These are phyloP conservation scores for Probaryconus sp. DNA, from an alignment of 1,140 invertebrate species.

Conservation along the genomic window DNA sequence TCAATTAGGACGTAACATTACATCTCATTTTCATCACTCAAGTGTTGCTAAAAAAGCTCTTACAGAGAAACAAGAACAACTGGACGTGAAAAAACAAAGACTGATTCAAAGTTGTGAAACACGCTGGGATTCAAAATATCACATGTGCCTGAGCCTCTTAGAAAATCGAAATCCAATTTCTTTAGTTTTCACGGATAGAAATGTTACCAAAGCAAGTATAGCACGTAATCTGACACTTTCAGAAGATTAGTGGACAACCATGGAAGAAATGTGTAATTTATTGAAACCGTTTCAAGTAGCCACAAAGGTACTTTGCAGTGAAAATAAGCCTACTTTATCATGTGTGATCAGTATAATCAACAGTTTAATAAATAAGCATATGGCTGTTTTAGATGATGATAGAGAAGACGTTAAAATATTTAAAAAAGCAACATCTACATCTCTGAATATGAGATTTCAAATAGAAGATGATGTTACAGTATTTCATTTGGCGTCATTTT, in stretches of 20 bases:
- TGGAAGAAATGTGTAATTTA: conserved; percentile 8
- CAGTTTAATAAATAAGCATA: conserved; percentile 8
- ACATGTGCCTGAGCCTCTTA: conserved; percentile 14
- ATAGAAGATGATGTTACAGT: conserved; percentile 3
- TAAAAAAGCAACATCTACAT: not conserved
- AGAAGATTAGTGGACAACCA: not conserved
- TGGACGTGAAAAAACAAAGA: conserved; percentile 6
- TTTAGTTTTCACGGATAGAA: conserved; percentile 16
- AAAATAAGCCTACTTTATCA: conserved; percentile 7
- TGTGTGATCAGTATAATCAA: not conserved
- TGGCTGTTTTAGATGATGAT: conserved; percentile 1
- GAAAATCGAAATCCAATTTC: conserved; percentile 9
- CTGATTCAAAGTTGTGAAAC: conserved; percentile 19
- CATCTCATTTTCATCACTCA: conserved; percentile 17
- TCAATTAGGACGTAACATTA: conserved; percentile 6
- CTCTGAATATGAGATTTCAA: conserved; percentile 5
- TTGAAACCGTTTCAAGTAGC: conserved; percentile 18
- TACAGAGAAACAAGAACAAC: conserved; percentile 9
- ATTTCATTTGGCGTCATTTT: not conserved
- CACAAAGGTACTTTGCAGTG: conserved; percentile 8
- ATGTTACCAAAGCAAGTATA: not conserved
- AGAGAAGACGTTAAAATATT: not conserved
- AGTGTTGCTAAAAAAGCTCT: conserved; percentile 9
- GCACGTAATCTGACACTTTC: not conserved
- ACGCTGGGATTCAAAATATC: conserved; percentile 9